Percentiles rank a stretch among this genome's conserved stretches.
Conservation (phyloP, 2,113 vertebrate species). For the Mesembrinibis cayennensis region DNA sequence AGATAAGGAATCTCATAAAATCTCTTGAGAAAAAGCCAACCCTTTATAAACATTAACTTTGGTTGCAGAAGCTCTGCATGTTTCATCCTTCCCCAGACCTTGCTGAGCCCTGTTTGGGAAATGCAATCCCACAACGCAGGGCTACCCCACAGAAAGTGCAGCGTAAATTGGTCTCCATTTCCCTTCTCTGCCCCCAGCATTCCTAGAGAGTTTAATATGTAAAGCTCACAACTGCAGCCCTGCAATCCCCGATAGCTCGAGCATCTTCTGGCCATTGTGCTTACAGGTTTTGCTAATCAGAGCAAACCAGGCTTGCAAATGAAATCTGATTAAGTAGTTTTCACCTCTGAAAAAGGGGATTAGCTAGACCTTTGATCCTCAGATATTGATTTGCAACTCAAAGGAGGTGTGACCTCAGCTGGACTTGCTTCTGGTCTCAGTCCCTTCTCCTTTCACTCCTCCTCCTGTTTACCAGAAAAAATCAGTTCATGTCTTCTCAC, state of each 20-base stretch:
- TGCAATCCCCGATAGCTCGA: conserved; percentile 24
- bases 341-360: conserved; percentile 78
- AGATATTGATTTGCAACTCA: conserved; percentile 82
- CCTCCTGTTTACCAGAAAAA: conserved; percentile 70
- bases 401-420: conserved; percentile 80
- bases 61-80: not conserved
- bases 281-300: conserved; percentile 75
- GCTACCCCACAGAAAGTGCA: not conserved
- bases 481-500: conserved; percentile 74
- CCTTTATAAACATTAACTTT: not conserved
- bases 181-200: conserved; percentile 28
- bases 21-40: not conserved
- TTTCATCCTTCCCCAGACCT: not conserved
- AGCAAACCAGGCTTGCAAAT: conserved; percentile 67
- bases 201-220: conserved; percentile 67
- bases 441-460: conserved; percentile 68
- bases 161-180: not conserved
- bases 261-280: conserved; percentile 74
- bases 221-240: conserved; percentile 27
- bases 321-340: conserved; percentile 78
- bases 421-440: conserved; percentile 74
- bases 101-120: not conserved
- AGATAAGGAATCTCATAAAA: not conserved
- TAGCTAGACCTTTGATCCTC: conserved; percentile 81
- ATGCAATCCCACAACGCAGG: not conserved